Percentiles rank a stretch among this genome's conserved stretches.
Conservation (phyloP, 2,113 vertebrate genomes). For the Potamarius usumacintae region DNA sequence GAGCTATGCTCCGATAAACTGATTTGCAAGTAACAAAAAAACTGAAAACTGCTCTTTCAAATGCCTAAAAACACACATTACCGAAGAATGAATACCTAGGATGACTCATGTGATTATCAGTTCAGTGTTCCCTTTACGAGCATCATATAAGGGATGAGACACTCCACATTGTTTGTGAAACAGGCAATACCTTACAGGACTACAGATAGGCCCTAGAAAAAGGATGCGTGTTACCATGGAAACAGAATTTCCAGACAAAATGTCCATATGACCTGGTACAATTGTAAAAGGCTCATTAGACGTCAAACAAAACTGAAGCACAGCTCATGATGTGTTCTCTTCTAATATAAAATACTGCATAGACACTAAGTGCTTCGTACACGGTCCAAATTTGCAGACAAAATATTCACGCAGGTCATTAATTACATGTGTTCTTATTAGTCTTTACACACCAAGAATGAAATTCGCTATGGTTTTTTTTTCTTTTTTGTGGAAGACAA, state of each 20-base stretch:
- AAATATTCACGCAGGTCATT: too few relatives aligned
- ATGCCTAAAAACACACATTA: not conserved
- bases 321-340: not conserved
- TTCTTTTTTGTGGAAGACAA: too few relatives aligned
- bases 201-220: not conserved
- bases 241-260: conserved; percentile 20
- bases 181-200: conserved; percentile 2
- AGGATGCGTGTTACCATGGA: conserved; percentile 22
- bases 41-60: not conserved
- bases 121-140: not conserved
- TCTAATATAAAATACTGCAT: not conserved
- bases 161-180: not conserved
- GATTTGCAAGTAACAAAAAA: not conserved
- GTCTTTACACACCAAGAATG: too few relatives aligned
- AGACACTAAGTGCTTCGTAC: not conserved
- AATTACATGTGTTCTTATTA: too few relatives aligned
- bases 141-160: not conserved
- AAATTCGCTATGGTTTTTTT: too few relatives aligned
- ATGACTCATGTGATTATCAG: not conserved
- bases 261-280: not conserved
- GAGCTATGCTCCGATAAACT: not conserved
- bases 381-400: too few relatives aligned
- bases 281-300: not conserved
- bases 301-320: not conserved
- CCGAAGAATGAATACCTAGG: not conserved